Evolutionary conservation across 2,888 invertebrate genomes (phyloP).

Genomic region (Pyrrhia umbra): DNA sequence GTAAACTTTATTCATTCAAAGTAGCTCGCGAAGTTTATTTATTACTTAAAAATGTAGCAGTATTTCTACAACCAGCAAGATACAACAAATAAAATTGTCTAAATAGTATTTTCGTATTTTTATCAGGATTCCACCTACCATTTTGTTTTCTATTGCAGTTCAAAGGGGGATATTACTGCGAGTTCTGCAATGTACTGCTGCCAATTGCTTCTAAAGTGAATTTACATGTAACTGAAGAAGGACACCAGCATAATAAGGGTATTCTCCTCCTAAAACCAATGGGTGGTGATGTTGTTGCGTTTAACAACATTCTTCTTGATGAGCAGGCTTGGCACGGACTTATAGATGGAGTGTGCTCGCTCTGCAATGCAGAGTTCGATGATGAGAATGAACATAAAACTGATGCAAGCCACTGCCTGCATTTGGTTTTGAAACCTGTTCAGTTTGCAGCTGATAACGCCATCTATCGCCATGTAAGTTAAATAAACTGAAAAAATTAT

Average conservation of each 20-base stretch:
- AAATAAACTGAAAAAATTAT: background rate
- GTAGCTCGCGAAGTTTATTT: too few relatives aligned
- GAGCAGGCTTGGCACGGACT: conserved; percentile 78
- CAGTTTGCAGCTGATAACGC: conserved; percentile 65
- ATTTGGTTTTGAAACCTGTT: conserved; percentile 71
- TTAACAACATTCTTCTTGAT: conserved; percentile 67
- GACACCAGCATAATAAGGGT: conserved; percentile 69
- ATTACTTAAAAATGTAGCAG: too few relatives aligned
- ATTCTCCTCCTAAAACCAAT: conserved; percentile 56
- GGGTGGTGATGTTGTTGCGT: conserved; percentile 66
- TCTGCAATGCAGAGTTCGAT: conserved; percentile 76
- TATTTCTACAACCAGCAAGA: too few relatives aligned
- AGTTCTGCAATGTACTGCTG: conserved; percentile 73
- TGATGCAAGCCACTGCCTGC: conserved; percentile 70
- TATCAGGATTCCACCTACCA: too few relatives aligned
- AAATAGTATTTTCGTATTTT: too few relatives aligned
- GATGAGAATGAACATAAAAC: conserved; percentile 69
- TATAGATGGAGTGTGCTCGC: conserved; percentile 69
- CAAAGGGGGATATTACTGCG: conserved; percentile 77
- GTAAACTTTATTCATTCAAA: too few relatives aligned
- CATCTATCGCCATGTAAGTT: conserved; percentile 72
- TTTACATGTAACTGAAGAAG: conserved; percentile 70
- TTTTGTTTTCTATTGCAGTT: conserved; percentile 72
- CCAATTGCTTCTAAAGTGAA: conserved; percentile 70
- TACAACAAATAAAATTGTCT: too few relatives aligned